Conservation (phyloP, 2,113 vertebrate genomes). For the Oreochromis spilurus region DNA sequence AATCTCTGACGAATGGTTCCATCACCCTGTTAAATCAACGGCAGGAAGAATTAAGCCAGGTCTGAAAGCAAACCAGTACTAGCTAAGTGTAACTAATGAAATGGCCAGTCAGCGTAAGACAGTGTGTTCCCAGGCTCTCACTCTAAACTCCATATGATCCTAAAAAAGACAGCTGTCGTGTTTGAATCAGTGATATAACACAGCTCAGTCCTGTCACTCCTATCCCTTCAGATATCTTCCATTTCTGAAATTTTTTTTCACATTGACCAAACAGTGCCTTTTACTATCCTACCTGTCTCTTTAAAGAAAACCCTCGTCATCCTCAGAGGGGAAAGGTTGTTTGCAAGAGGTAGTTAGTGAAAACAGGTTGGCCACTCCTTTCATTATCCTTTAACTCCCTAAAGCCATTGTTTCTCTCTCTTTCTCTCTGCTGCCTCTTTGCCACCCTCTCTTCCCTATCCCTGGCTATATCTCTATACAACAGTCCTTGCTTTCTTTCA, state of each 20-base stretch:
- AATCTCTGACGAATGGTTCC: not conserved
- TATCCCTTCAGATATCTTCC: not conserved
- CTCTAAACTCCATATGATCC: not conserved
- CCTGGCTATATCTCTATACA: not conserved
- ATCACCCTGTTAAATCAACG: not conserved
- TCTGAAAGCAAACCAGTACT: not conserved
- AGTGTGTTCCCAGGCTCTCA: not conserved
- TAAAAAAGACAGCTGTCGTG: not conserved
- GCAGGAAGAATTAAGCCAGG: not conserved
- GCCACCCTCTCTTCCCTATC: not conserved
- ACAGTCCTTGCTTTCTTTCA: not conserved
- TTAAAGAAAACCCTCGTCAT: conserved; percentile 10
- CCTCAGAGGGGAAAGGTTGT: conserved; percentile 31
- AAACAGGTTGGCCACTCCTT: conserved; percentile 38
- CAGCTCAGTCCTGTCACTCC: not conserved
- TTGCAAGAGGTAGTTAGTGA: conserved; percentile 23
- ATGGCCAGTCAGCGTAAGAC: not conserved
- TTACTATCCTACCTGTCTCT: conserved; percentile 1
- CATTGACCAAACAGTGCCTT: not conserved
- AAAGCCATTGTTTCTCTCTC: not conserved
- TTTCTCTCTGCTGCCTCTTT: not conserved
- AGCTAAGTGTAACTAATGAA: not conserved
- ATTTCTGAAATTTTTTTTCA: not conserved
- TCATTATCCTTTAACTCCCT: conserved; percentile 28
- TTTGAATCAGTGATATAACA: not conserved